A percentile compares a stretch with the other conserved stretches of the same genome.
Conservation (phyloP, 2,888 invertebrate species). For the Hyppa rectilinea region DNA sequence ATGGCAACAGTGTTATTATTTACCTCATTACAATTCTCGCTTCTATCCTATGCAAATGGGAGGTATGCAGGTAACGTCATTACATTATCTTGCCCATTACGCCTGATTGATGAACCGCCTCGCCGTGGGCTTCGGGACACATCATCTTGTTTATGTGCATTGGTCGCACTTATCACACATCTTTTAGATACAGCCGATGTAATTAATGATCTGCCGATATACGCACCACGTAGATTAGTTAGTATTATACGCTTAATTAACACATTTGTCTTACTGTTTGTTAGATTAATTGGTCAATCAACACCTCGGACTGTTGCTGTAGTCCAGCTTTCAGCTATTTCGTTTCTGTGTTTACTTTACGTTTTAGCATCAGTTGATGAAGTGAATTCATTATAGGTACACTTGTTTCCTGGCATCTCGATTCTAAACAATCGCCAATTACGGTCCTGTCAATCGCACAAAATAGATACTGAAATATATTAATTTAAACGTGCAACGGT, state of each 20-base stretch:
- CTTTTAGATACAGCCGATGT: constrained; percentile 64
- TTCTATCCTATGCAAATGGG: constrained; percentile 54
- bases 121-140: constrained; percentile 57
- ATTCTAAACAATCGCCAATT: constrained; percentile 47
- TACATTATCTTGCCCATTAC: constrained; percentile 70
- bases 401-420: constrained; percentile 32
- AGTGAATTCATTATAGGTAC: constrained; percentile 36
- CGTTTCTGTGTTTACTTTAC: constrained; percentile 7
- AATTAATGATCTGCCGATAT: constrained; percentile 62
- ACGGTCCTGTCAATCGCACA: constrained; percentile 49
- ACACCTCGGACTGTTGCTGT: constrained; percentile 15
- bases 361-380: constrained; percentile 5
- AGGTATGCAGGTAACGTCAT: constrained; percentile 60
- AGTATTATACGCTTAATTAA: constrained; percentile 55
- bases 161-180: constrained; percentile 61
- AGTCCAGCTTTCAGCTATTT: constrained; percentile 4
- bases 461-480: constrained; percentile 56
- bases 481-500: constrained; percentile 57
- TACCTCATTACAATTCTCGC: constrained; percentile 54
- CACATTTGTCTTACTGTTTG: constrained; percentile 44
- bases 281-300: constrained; percentile 54
- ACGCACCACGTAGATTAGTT: constrained; percentile 54
- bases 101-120: constrained; percentile 71
- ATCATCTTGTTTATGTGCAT: constrained; percentile 70
- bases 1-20: constrained; percentile 50